Evolutionary conservation across 1,140 invertebrate genomes (phyloP), one percentile per base, ranked within the genome.

Genomic region (Bacillus rossius): DNA sequence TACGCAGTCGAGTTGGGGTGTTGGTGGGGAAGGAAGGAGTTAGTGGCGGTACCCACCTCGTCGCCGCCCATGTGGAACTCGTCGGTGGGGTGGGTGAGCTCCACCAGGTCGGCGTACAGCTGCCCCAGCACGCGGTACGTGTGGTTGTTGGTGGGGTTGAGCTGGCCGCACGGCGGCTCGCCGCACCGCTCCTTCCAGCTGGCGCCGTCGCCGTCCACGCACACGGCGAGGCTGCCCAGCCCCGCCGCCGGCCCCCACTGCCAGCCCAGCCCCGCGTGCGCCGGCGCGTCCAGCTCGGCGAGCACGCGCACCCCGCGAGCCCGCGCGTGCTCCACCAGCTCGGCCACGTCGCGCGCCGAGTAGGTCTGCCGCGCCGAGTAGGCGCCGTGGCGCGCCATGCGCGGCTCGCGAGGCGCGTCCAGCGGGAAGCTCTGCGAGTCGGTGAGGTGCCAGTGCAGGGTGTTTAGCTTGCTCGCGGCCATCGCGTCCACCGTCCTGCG

Each of bases 61-160:
- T 93, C 91, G 0, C 91, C 91, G 20, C 91, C 91, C 88, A 93
- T 91, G 66, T 94, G 91, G 70, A 93, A 93, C 0, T 93, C 73
- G 65, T 91, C 88, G 0, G 87, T 82, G 22, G 81, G 59, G 4
- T 43, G 25, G 65, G 90, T 89, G 34, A 79, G 69, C 3, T 82
- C 71, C 7, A 82, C 71, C 82, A 88, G 86, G 49, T 88, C 86
- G 0, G 65, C 66, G 63, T 86, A 88, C 47, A 89, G 83, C 59
- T 85, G 82, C 67, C 84, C 80, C 4, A 94, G 71, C 17, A 87
- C 75, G 40, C 87, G 77, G 64, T 92, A 94, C 43, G 91, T 75
- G 40, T 80, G 78, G 1, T 86, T 80, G 60, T 82, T 86, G 0
- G 83, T 84, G 0, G 89, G 88, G 75, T 94, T 89, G 1, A 94